phyloP scores from a whole-genome alignment of 2,888 invertebrate genomes.

The Pachliopta kotzebuea region DNA sequence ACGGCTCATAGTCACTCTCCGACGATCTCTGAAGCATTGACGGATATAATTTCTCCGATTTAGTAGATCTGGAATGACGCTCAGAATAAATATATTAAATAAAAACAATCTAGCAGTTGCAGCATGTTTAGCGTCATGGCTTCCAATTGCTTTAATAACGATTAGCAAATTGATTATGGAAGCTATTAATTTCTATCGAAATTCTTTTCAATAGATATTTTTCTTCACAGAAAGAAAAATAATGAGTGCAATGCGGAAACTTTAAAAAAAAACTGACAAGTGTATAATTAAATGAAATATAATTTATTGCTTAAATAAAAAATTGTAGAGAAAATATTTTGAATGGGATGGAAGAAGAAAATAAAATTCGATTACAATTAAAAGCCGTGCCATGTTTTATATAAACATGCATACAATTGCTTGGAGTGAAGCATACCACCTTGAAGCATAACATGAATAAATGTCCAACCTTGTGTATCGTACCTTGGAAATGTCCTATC shows the following conservation, averaged over 20 bases:
- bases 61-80: conserved; percentile 88
- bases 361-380: conserved; percentile 25
- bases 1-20: conserved; percentile 91
- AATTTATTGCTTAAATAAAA: conserved; percentile 14
- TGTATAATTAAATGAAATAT: neutral
- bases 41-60: conserved; percentile 96
- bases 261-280: conserved; percentile 7
- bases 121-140: conserved; percentile 45
- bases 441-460: conserved; percentile 65
- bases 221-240: conserved; percentile 29
- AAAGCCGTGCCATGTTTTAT: conserved; percentile 67
- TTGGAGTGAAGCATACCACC: conserved; percentile 68
- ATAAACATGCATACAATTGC: conserved; percentile 59
- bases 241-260: conserved; percentile 17
- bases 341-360: conserved; percentile 26
- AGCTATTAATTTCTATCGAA: conserved; percentile 39
- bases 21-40: conserved; percentile 92
- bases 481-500: conserved; percentile 97
- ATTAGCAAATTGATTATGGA: conserved; percentile 50
- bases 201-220: conserved; percentile 30
- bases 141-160: conserved; percentile 37
- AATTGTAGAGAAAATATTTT: conserved; percentile 6
- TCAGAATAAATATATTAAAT: conserved; percentile 5
- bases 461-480: conserved; percentile 61
- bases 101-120: conserved; percentile 7